These are phyloP conservation scores for Gnathonemus echidnorhynchus DNA, from an alignment of 2,113 vertebrate genomes.

Conservation along the genomic window DNA sequence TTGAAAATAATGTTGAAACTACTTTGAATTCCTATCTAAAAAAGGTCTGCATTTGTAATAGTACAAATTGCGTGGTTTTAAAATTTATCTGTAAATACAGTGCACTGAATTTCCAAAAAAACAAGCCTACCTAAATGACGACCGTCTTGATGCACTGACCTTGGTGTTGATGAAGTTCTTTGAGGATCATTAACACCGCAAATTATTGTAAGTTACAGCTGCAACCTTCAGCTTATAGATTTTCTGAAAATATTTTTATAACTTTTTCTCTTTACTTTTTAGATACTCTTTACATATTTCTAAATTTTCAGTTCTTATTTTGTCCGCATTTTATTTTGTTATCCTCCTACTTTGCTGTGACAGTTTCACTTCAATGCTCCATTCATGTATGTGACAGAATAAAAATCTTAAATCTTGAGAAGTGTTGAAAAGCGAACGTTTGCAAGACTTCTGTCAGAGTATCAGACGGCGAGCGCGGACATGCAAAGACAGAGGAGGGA, in stretches of 20 bases:
- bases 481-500: background rate
- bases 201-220: background rate
- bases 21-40: background rate
- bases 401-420: background rate
- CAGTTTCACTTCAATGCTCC: background rate
- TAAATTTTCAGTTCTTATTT: background rate
- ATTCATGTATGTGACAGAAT: background rate
- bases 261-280: too few relatives aligned
- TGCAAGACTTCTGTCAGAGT: background rate
- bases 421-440: background rate
- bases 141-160: background rate
- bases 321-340: background rate
- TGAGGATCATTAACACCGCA: background rate
- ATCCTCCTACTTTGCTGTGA: background rate
- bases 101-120: background rate
- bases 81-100: background rate
- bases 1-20: background rate
- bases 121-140: background rate
- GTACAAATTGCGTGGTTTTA: background rate
- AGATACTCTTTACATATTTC: background rate
- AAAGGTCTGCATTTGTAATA: background rate
- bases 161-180: background rate
- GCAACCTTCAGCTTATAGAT: background rate
- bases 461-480: background rate
- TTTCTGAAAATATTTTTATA: background rate